phyloP scores from a whole-genome alignment of 2,797 vertebrate species.

The Pipistrellus kuhlii region DNA sequence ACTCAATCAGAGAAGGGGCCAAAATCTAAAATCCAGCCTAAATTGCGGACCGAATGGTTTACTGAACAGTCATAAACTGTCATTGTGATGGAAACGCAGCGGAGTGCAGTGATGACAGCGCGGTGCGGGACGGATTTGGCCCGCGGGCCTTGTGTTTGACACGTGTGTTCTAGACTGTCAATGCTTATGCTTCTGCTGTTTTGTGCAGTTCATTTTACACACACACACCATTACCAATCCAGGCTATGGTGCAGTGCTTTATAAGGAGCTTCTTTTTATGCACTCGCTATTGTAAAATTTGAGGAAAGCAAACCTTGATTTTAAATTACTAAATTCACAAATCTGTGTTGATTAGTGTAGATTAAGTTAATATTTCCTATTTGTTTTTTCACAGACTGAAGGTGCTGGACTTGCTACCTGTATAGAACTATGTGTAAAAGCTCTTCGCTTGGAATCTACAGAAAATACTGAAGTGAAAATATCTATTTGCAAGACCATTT shows the following conservation, averaged over 20 bases:
- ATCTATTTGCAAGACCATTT: conserved; percentile 98
- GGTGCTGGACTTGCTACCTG: conserved; percentile 93
- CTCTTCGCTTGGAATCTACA: conserved; percentile 93
- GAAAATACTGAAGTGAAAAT: conserved; percentile 94
- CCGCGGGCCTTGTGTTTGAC: no score
- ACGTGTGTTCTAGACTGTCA: background rate
- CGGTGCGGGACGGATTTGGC: no score
- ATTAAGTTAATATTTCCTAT: conserved; percentile 76
- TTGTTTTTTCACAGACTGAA: conserved; percentile 88
- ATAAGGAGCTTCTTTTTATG: background rate
- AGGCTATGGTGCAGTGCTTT: background rate
- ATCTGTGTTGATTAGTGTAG: background rate
- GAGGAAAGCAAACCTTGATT: background rate
- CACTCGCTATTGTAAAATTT: conserved; percentile 17
- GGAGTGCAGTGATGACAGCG: no score
- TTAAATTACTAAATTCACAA: conserved; percentile 43
- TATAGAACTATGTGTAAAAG: conserved; percentile 96
- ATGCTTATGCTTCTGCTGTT: background rate
- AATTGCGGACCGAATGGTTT: no score
- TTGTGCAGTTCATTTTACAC: background rate
- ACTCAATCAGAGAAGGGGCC: no score
- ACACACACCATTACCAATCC: background rate
- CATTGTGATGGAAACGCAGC: no score
- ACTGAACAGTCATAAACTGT: no score
- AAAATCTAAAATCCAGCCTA: no score